Conservation (phyloP, 2,888 invertebrate species). For the Acrobasis consociella region DNA sequence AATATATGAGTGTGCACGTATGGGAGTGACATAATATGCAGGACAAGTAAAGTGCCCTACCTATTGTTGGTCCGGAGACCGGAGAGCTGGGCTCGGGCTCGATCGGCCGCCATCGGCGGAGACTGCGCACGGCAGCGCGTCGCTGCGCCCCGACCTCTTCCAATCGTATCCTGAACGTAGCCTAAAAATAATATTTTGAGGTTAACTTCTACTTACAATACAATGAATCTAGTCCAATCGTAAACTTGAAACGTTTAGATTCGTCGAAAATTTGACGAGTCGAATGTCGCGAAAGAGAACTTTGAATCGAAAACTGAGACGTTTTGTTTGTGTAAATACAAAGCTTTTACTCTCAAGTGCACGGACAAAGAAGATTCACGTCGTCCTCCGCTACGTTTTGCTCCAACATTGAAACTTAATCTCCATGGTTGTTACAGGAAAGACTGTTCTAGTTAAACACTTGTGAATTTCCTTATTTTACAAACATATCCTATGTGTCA, state of each 20-base stretch:
- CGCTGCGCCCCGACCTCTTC: constrained; percentile 59
- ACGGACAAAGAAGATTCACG: constrained; percentile 78
- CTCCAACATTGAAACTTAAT: constrained; percentile 54
- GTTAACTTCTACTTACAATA: constrained; percentile 67
- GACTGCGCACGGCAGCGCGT: constrained; percentile 57
- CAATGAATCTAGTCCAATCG: constrained; percentile 57
- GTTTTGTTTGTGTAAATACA: constrained; percentile 82
- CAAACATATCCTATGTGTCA: constrained; percentile 64
- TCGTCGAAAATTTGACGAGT: constrained; percentile 56
- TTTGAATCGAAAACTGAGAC: constrained; percentile 73
- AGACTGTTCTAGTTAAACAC: constrained; percentile 51
- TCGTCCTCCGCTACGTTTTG: constrained; percentile 54
- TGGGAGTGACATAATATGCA: constrained; percentile 29
- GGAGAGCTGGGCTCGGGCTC: constrained; percentile 41
- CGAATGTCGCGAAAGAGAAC: constrained; percentile 80
- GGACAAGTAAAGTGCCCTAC: constrained; percentile 37
- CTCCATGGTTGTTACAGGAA: constrained; percentile 55
- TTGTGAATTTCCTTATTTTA: constrained; percentile 56
- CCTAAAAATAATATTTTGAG: constrained; percentile 80
- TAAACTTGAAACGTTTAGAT: constrained; percentile 47
- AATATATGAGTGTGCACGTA: constrained; percentile 24
- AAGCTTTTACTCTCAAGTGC: constrained; percentile 80
- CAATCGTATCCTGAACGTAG: constrained; percentile 74
- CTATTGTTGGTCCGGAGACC: constrained; percentile 40
- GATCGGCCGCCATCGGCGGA: constrained; percentile 52